Evolutionary conservation across 2,888 invertebrate genomes (phyloP).

Genomic region (Lutraria lutraria): DNA sequence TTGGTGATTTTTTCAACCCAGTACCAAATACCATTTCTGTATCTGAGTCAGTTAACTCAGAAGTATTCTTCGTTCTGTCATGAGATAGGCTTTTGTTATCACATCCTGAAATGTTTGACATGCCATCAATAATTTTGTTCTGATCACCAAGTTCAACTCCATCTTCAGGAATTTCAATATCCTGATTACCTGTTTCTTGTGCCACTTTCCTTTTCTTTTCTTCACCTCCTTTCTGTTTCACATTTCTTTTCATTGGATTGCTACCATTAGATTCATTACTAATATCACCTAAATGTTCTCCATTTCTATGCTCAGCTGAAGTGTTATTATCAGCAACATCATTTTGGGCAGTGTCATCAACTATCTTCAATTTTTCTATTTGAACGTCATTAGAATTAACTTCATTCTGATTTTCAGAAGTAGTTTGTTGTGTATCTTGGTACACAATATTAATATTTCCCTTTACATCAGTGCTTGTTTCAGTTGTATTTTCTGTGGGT

Average conservation of each 20-base stretch:
- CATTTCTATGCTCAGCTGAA: neutral
- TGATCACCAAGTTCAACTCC: too few relatives aligned
- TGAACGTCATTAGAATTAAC: neutral
- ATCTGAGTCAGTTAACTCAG: too few relatives aligned
- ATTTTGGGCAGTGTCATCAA: neutral
- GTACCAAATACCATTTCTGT: too few relatives aligned
- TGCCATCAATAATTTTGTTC: too few relatives aligned
- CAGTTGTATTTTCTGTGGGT: neutral
- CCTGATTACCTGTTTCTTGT: neutral
- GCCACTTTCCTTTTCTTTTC: neutral
- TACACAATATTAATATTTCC: neutral
- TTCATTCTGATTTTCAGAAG: neutral
- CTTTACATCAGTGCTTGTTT: neutral
- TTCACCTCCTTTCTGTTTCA: neutral
- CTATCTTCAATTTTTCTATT: neutral
- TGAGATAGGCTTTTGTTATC: too few relatives aligned
- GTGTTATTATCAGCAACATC: neutral
- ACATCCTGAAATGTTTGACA: too few relatives aligned
- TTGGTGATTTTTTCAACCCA: too few relatives aligned
- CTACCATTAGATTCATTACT: neutral
- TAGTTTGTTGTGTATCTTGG: neutral
- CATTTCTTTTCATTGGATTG: neutral
- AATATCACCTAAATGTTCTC: too few relatives aligned
- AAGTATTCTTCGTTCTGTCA: too few relatives aligned
- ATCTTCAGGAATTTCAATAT: neutral